Evolutionary conservation across 2,797 vertebrate genomes (phyloP), one percentile per base, ranked within the genome.

Genomic region (Adelosebastes latens): DNA sequence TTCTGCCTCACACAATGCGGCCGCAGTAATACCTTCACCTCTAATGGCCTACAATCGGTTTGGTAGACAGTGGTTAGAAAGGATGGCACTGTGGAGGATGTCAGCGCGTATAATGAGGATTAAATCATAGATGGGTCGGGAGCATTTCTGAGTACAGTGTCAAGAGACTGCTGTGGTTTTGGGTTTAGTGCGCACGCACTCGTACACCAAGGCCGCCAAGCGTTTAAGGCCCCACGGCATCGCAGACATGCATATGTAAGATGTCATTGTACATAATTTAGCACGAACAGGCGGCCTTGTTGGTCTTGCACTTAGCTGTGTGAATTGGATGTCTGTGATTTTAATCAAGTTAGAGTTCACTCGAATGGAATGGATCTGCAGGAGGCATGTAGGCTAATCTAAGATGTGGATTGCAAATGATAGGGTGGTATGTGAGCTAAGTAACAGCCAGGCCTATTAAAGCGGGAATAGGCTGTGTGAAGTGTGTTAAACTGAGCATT

Each of bases 21-120:
- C 72, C 14, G 8, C 84, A 65, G 80, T 69, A 78, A 90, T 87
- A 83, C 52, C 20, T 87, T 88, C 67, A n/a, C 76, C 82, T 83
- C 79, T 92, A 89, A 90, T 92, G 87, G 89, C 76, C 86, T 63
- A 56, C 72, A 80, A 85, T 88, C 72, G 75, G 65, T 86, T 85
- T 77, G 69, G 76, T 82, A 83, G 83, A 84, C 81, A 25, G 79
- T 27, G 82, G 85, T 76, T 88, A 68, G 72, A 81, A 83, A 63
- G 20, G n/a, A 67, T 55, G 64, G 64, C 14, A 24, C 84, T 83
- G 81, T 74, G 79, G 83, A 87, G 82, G 80, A 87, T 83, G 86
- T 71, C 49, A 27, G 74, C 81, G 72, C 89, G 87, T 22, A 76
- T 89, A 92, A 93, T 89, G 77, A 82, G 90, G 90, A 95, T 94